A percentile compares a stretch with the other conserved stretches of the same genome.
These are phyloP conservation scores for Panthera leo DNA, from an alignment of 2,113 vertebrate genomes.

Conservation along the genomic window DNA sequence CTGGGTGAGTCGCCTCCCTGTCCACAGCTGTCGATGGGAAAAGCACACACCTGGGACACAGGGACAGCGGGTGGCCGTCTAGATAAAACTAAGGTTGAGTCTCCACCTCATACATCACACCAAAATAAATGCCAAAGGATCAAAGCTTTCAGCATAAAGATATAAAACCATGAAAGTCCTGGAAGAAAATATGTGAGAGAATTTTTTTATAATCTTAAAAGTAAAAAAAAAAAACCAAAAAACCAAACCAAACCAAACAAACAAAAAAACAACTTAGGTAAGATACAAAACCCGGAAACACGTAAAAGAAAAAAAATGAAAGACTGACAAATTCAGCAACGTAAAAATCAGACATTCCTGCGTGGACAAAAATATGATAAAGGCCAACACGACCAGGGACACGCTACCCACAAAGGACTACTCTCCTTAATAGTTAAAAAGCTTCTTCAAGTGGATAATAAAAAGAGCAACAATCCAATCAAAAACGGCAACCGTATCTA, in stretches of 20 bases:
- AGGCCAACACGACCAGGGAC: not conserved
- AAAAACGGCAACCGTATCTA: not conserved
- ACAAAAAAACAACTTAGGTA: not conserved
- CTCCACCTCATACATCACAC: not conserved
- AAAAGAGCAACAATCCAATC: not conserved
- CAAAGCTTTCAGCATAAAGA: not conserved
- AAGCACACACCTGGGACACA: not conserved
- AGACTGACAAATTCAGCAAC: not conserved
- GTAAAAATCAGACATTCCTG: not conserved
- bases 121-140: not conserved
- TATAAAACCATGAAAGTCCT: not conserved
- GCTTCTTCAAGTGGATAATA: not conserved
- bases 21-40: not conserved
- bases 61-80: not conserved
- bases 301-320: not conserved
- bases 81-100: not conserved
- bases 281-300: not conserved
- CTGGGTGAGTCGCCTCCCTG: fast-evolving
- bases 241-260: no score
- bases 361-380: not conserved
- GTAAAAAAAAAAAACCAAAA: not conserved
- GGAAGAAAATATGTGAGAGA: not conserved
- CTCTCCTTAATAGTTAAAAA: not conserved
- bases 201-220: not conserved
- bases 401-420: not conserved